These are phyloP conservation scores for Machimus rusticus DNA, from an alignment of 2,888 invertebrate species.

Conservation along the genomic window DNA sequence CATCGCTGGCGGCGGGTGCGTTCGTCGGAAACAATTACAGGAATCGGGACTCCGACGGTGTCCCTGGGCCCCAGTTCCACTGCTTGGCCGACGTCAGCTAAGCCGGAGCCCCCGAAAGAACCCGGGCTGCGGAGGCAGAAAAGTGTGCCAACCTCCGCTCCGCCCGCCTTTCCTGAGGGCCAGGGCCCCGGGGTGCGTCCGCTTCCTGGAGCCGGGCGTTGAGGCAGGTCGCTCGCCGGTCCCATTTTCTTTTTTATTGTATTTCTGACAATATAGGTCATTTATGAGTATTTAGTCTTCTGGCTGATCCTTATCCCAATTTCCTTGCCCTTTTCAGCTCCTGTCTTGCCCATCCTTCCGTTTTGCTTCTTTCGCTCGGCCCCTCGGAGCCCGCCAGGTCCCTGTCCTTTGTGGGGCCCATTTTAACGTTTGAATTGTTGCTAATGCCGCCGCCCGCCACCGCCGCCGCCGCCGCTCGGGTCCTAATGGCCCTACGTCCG, in stretches of 20 bases:
- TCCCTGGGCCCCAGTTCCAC: not conserved
- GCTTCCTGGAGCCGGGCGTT: not conserved
- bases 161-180: slow-evolving; percentile 4
- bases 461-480: slow-evolving; percentile 24
- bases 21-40: slow-evolving; percentile 37
- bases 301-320: slow-evolving; percentile 43
- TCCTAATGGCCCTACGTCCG: slow-evolving; percentile 8
- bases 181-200: not conserved
- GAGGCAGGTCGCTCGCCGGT: slow-evolving; percentile 31
- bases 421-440: slow-evolving; percentile 47
- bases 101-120: not conserved
- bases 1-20: not conserved
- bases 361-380: slow-evolving; percentile 32
- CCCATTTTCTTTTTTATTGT: slow-evolving; percentile 39
- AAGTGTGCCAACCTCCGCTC: not conserved
- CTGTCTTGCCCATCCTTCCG: slow-evolving; percentile 21
- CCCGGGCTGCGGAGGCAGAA: not conserved
- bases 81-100: slow-evolving; percentile 20
- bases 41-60: slow-evolving; percentile 1
- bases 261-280: slow-evolving; percentile 43
- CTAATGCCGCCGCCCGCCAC: slow-evolving; percentile 42
- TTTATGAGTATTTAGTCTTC: slow-evolving; percentile 48
- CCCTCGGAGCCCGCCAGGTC: slow-evolving; percentile 16
- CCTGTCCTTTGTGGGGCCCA: slow-evolving; percentile 38
- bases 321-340: slow-evolving; percentile 33